phyloP scores from a whole-genome alignment of 2,113 vertebrate species.

The Ptilorrhoa leucosticta region DNA sequence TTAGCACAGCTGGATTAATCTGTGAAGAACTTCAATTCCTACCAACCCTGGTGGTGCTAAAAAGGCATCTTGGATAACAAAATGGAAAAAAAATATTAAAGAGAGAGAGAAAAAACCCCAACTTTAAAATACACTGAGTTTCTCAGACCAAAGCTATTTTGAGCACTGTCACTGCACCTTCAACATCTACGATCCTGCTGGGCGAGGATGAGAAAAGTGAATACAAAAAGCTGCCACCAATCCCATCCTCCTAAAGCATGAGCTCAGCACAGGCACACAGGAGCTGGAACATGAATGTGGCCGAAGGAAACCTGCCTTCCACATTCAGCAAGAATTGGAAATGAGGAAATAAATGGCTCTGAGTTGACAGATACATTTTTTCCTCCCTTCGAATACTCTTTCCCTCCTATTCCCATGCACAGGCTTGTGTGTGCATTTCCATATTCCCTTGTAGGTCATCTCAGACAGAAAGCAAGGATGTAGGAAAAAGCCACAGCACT shows the following conservation, averaged over 20 bases:
- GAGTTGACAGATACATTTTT: not conserved
- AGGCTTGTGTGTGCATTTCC: not conserved
- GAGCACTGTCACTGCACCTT: not conserved
- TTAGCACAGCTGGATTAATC: not conserved
- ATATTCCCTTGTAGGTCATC: fast-evolving
- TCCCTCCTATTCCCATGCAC: not conserved
- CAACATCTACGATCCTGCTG: not conserved
- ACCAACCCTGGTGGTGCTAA: not conserved
- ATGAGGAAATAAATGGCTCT: not conserved
- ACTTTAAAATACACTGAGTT: not conserved
- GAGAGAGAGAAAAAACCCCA: fast-evolving
- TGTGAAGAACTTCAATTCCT: not conserved
- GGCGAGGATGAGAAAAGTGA: not conserved
- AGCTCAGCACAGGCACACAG: not conserved
- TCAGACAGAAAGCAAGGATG: not conserved
- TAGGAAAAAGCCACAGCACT: not conserved
- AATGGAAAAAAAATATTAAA: not conserved
- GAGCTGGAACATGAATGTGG: fast-evolving
- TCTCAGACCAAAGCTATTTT: not conserved
- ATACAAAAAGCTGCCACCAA: not conserved
- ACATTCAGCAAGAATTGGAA: not conserved
- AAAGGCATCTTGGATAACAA: not conserved
- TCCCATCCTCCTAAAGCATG: not conserved
- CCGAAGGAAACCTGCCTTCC: not conserved
- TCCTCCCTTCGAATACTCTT: not conserved